Base-by-base conservation (phyloP, 1,140 invertebrate species). In the Holcopasites calliopsidis region DNA sequence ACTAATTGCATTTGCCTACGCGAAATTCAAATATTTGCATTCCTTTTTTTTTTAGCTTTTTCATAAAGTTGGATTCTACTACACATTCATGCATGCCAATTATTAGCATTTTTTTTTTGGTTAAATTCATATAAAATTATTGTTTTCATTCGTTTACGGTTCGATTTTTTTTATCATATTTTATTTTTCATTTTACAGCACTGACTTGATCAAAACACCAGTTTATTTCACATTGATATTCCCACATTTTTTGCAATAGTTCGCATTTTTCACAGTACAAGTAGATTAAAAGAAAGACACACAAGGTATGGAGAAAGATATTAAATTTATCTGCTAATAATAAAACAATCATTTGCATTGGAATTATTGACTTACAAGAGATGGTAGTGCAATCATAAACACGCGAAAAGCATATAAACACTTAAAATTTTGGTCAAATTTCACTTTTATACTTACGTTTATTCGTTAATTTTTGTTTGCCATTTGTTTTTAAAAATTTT, bases 221-320 rank as follows among this genome's bases (percentile, higher is more conserved):
- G 49, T 76, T 42, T 69, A 49, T 49, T 77, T 79, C 16, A 76
- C 66, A 71, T 23, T 79, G 55, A 33, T 21, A 66, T 61, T 28
- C 10, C 31, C 0, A 71, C 50, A 31, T 11, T 38, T 65, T 69
- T 47, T 82, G 57, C 61, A 54, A 49, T 75, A 38, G 8, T 60
- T 40, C 77, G 69, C 21, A 35, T 64, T 31, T 52, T 61, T 10
- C 50, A 61, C 60, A 47, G 26, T 61, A 38, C 2, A 49, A 64
- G 62, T 21, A 70, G 38, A 54, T 18, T 64, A 76, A 16, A 73
- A 62, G 13, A 58, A 7, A 70, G 71, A 83, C 33, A 83, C 87
- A 90, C 88, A 90, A 90, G 88, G 88, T 90, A 89, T 88, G 82
- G 88, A 90, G 87, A 89, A 86, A 85, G 50, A 60, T 28, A 49